Conservation (phyloP, 1,140 invertebrate genomes). For the Ctenoplectra terminalis region DNA sequence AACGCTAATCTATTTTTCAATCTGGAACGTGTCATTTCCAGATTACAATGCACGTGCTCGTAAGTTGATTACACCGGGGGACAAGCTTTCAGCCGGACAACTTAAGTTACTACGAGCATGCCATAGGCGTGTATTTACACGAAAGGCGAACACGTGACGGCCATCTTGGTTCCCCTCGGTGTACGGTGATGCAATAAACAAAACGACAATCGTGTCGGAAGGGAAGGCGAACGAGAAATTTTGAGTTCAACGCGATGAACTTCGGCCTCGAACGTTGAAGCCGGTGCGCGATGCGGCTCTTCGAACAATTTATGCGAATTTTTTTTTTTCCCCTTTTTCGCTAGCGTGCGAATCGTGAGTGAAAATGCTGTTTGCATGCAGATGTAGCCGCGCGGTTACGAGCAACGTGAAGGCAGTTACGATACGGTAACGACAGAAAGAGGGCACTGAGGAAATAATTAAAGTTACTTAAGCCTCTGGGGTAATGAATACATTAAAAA, state of each 20-base stretch:
- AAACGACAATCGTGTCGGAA: slow-evolving; percentile 9
- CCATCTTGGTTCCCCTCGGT: slow-evolving; percentile 43
- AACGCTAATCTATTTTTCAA: slow-evolving; percentile 3
- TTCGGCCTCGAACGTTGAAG: background rate
- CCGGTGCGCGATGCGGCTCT: background rate
- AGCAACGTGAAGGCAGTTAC: slow-evolving; percentile 13
- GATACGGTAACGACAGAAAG: no score
- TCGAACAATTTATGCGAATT: slow-evolving; percentile 15
- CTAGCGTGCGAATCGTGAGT: slow-evolving; percentile 8
- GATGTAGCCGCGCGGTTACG: background rate
- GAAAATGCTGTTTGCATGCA: slow-evolving; percentile 13
- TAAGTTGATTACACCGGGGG: background rate
- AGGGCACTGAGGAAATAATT: background rate
- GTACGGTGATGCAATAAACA: slow-evolving; percentile 46
- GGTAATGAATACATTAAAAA: background rate
- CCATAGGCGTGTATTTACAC: background rate
- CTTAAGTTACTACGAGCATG: background rate
- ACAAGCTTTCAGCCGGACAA: background rate
- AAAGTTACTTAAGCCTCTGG: background rate
- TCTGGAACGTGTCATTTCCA: background rate
- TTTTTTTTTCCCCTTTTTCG: no score
- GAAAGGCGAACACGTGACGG: slow-evolving; percentile 54
- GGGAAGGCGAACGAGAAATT: background rate
- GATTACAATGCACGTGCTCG: background rate
- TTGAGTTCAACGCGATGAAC: slow-evolving; percentile 1